Conservation (phyloP, 92 coral and sea anemone genomes). For the Isaurus tuberculatus region DNA sequence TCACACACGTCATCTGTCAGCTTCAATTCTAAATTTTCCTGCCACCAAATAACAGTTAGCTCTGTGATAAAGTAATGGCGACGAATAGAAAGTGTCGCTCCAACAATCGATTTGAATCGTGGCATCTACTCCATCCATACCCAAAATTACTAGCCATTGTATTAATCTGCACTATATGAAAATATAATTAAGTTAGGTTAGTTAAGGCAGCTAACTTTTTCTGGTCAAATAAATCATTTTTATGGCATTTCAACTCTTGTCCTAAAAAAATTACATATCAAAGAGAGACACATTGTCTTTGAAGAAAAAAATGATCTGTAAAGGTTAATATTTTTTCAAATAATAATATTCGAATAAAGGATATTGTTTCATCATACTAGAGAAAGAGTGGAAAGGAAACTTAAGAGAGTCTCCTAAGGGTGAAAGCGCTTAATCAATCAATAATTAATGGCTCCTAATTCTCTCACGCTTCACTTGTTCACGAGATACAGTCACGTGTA, state of each 20-base stretch:
- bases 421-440: slow-evolving; percentile 28
- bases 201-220: neutral
- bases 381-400: neutral
- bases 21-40: neutral
- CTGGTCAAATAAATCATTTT: neutral
- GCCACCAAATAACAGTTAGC: slow-evolving; percentile 3
- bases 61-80: slow-evolving; percentile 30
- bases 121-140: neutral
- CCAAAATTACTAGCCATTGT: too few relatives aligned
- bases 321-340: neutral
- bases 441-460: slow-evolving; percentile 1
- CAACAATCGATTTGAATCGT: neutral
- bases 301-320: too few relatives aligned
- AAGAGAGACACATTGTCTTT: too few relatives aligned
- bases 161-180: neutral
- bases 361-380: neutral
- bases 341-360: neutral
- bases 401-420: neutral
- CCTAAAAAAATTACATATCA: neutral
- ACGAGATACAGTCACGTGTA: neutral
- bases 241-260: neutral
- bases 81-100: neutral
- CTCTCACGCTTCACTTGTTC: neutral
- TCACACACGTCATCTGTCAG: slow-evolving; percentile 19
- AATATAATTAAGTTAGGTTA: neutral